A percentile compares a stretch with the other conserved stretches of the same genome.
Conservation (phyloP, 2,113 vertebrate species). For the Scophthalmus maximus region DNA sequence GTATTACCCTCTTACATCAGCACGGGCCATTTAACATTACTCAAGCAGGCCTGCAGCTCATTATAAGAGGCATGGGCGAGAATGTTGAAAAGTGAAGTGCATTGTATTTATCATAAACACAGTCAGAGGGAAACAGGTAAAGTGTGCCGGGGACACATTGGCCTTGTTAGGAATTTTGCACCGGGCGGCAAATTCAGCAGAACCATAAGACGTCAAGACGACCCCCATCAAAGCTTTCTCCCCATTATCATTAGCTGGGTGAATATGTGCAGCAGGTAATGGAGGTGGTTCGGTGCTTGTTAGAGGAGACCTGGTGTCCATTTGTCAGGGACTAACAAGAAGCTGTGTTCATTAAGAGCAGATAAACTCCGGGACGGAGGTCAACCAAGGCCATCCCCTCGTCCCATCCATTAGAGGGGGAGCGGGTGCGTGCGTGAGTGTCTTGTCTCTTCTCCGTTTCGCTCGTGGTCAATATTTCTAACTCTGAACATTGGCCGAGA, state of each 20-base stretch:
- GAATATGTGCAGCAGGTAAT: constrained; percentile 22
- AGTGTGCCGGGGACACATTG: constrained; percentile 6
- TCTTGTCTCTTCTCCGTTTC: constrained; percentile 1
- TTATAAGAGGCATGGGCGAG: constrained; percentile 23
- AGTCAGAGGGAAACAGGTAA: background rate
- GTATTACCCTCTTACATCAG: constrained; percentile 47
- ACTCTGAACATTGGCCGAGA: constrained; percentile 1
- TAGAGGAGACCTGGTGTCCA: constrained; percentile 29
- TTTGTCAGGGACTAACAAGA: constrained; percentile 61
- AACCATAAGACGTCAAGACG: constrained; percentile 11
- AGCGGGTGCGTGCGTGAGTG: background rate
- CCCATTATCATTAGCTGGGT: constrained; percentile 45
- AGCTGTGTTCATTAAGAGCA: constrained; percentile 59
- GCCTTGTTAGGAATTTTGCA: constrained; percentile 43
- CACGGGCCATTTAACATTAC: constrained; percentile 59
- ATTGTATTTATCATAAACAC: constrained; percentile 33
- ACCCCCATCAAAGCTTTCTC: constrained; percentile 51
- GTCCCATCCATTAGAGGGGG: background rate
- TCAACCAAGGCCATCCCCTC: constrained; percentile 34
- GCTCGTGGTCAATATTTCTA: background rate
- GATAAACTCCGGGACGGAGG: constrained; percentile 32
- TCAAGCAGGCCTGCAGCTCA: constrained; percentile 42
- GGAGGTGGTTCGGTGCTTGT: constrained; percentile 27
- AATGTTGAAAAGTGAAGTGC: background rate
- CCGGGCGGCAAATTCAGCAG: constrained; percentile 11